Evolutionary conservation across 92 coral and sea anemone species (phyloP), one percentile per base, ranked within the genome.

Genomic region (Actinernus sp.): DNA sequence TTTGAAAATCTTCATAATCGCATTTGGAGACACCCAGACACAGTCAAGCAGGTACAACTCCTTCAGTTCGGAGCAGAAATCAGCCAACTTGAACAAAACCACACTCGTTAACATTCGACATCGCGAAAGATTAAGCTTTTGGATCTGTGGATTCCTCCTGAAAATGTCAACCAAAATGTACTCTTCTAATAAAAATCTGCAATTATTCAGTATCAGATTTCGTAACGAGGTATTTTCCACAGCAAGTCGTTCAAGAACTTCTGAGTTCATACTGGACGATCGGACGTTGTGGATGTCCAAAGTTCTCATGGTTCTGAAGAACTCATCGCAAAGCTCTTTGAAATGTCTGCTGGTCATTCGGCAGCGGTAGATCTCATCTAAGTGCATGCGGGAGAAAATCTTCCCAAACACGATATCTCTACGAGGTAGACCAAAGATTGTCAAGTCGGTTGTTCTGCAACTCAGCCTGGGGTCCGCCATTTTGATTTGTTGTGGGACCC

Each of bases 101-200:
- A 71, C 67, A 19, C 67, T 71, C 13, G 78, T 71, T 0, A 71
- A 48, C 57, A 56, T 47, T 1, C 66, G 78, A 58, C 78, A 71
- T 2, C 68, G 57, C 3, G 34, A 25, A n/a, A 71, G 49, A 47
- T 71, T 58, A 19, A 71, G 57, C 34, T 19, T 56, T 50, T 71
- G 39, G 22, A 71, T 30, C 27, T 59, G 26, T 20, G 58, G 58
- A 71, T 58, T 71, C 31, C 29, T 22, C 4, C 58, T 45, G 2
- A 71, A 31, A 44, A 71, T 32, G 24, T 43, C 39, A 26, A 71
- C 47, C 11, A 71, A 38, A 3, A 71, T 49, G 27, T 39, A 56
- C 40, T 71, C 78, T 31, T 71, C 58, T 1, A 71, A 46, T 19
- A 56, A 16, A 11, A 45, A 58, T 33, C 31, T 71, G 16, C 67